Evolutionary conservation across 2,888 invertebrate species (phyloP).

Genomic region (Drosophila nigricruria): DNA sequence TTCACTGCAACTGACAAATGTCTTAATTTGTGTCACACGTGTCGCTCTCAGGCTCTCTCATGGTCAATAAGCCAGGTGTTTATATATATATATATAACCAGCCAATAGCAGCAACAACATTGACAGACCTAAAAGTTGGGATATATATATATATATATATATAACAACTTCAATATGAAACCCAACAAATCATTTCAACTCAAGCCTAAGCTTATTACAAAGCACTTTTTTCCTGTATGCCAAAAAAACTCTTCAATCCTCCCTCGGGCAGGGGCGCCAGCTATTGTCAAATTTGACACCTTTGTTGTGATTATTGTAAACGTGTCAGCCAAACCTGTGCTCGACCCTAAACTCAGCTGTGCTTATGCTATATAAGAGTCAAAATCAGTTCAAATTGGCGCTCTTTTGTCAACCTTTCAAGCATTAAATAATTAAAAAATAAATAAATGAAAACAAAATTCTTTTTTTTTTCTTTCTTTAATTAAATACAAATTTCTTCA

Average conservation of each 20-base stretch:
- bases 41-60: neutral
- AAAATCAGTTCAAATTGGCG: conserved; percentile 3
- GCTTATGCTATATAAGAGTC: conserved; percentile 5
- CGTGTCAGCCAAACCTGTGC: conserved; percentile 13
- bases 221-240: conserved; percentile 44
- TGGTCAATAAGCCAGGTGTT: conserved; percentile 1
- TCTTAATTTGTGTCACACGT: conserved; percentile 55
- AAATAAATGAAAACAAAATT: neutral
- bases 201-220: conserved; percentile 70
- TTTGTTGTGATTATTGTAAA: conserved; percentile 39
- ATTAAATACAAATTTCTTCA: conserved; percentile 44
- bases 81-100: neutral
- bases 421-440: conserved; percentile 1
- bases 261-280: neutral
- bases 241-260: neutral
- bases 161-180: conserved; percentile 18
- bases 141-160: conserved; percentile 13
- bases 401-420: conserved; percentile 36
- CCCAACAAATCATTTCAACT: conserved; percentile 52
- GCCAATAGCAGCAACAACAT: neutral
- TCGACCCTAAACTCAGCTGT: conserved; percentile 12
- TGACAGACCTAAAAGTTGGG: conserved; percentile 22
- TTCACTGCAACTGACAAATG: conserved; percentile 44
- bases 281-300: conserved; percentile 40
- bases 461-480: conserved; percentile 28